These are phyloP conservation scores for Drosophila tanythrix DNA, from an alignment of 2,888 invertebrate genomes.

Conservation along the genomic window DNA sequence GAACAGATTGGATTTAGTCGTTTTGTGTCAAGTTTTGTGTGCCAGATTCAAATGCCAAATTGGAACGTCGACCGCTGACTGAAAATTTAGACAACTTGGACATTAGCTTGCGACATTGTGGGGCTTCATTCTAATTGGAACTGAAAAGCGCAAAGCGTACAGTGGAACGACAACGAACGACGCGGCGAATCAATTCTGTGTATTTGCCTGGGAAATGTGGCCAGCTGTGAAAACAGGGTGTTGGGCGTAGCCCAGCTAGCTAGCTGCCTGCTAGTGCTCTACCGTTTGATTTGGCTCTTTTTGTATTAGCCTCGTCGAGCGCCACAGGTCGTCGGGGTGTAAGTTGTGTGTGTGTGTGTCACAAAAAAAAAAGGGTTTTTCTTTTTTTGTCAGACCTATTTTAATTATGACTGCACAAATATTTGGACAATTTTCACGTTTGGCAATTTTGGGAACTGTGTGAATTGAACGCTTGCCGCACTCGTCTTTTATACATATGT, in stretches of 20 bases:
- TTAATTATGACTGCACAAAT: slow-evolving; percentile 46
- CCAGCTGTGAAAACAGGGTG: slow-evolving; percentile 68
- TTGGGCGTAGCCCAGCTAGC: not conserved
- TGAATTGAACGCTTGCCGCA: slow-evolving; percentile 8
- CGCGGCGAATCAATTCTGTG: slow-evolving; percentile 4
- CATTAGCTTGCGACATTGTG: slow-evolving; percentile 56
- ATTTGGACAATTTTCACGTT: slow-evolving; percentile 31
- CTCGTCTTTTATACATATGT: slow-evolving; percentile 19
- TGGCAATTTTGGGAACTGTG: slow-evolving; percentile 16
- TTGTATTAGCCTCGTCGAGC: slow-evolving; percentile 49
- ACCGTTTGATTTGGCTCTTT: slow-evolving; percentile 3
- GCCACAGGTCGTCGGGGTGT: slow-evolving; percentile 57
- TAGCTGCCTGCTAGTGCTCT: not conserved
- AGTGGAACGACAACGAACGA: slow-evolving; percentile 40
- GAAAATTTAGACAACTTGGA: slow-evolving; percentile 51
- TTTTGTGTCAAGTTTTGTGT: slow-evolving; percentile 40
- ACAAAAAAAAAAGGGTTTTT: slow-evolving; percentile 22
- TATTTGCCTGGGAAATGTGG: slow-evolving; percentile 47
- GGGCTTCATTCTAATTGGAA: slow-evolving; percentile 73
- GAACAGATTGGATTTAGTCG: slow-evolving; percentile 14
- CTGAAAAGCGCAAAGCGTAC: slow-evolving; percentile 46
- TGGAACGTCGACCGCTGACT: slow-evolving; percentile 73
- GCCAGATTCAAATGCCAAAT: slow-evolving; percentile 58
- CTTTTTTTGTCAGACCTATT: slow-evolving; percentile 2
- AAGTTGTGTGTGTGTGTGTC: not conserved